Evolutionary conservation across 1,140 invertebrate species (phyloP), one percentile per base, ranked within the genome.

Genomic region (Pseudomyrmex pallidus): DNA sequence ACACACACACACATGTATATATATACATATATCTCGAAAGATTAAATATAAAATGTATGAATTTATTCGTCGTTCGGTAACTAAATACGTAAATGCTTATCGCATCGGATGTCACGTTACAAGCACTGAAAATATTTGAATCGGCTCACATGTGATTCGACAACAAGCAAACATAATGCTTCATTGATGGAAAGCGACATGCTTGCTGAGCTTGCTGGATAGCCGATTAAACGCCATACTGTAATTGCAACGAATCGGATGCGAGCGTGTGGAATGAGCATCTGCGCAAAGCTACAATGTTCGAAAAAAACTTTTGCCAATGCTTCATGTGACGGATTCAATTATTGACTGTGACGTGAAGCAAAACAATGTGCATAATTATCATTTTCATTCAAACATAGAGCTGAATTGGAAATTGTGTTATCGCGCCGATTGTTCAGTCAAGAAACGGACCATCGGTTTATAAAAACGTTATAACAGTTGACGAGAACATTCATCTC

Each of bases 101-200:
- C 63, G 20, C 13, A 64, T 54, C 48, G 25, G 13, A 70, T 78
- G 76, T 72, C 54, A 59, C 54, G 54, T 72, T 61, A 59, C 54
- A 59, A 59, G 72, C 54, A 17, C 25, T 70, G 7, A 25, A 80
- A 84, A 84, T 54, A 63, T 68, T 70, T 62, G 22, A 48, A 56
- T 20, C 50, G 83, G 61, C 48, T 56, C 80, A 74, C 87, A 70
- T 83, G 85, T 87, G 82, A 88, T 82, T 62, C 74, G 78, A 83
- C 84, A 35, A 35, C 35, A 86, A 87, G 85, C 83, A 85, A 90
- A 87, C 84, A 85, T 74, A 77, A 86, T 80, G 57, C 76, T 59
- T 72, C 66, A 80, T 80, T 80, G 76, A 80, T 80, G 66, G 54
- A 70, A 80, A 80, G 72, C 66, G 66, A 44, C 76, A 35, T 35